Evolutionary conservation across 2,888 invertebrate genomes (phyloP).

Genomic region (Stratiomys singularior): DNA sequence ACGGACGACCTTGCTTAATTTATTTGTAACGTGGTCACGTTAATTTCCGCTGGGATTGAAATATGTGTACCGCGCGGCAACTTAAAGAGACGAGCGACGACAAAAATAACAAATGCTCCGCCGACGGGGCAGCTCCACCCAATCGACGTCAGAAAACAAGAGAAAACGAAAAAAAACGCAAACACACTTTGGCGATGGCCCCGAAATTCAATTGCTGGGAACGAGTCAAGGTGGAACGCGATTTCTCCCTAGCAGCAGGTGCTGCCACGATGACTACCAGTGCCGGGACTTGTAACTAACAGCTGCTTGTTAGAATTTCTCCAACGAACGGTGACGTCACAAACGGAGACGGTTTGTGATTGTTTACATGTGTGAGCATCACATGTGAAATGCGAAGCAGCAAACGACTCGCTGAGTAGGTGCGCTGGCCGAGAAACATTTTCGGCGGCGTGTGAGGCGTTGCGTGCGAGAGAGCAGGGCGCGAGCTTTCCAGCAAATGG

Average conservation of each 20-base stretch:
- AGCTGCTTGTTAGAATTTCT: constrained; percentile 9
- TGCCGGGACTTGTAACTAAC: constrained; percentile 43
- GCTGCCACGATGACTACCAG: constrained; percentile 51
- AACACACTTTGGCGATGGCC: background rate
- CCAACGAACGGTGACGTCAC: constrained; percentile 34
- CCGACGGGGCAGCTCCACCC: constrained; percentile 17
- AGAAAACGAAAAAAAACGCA: background rate
- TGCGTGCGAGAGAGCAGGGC: background rate
- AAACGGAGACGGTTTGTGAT: background rate
- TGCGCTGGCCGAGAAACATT: background rate
- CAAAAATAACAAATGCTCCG: background rate
- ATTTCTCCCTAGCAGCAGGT: constrained; percentile 42
- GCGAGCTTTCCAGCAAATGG: background rate
- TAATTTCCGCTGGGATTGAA: constrained; percentile 25
- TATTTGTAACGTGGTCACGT: constrained; percentile 33
- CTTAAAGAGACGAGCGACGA: background rate
- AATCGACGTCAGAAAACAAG: background rate
- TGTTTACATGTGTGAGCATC: constrained; percentile 1
- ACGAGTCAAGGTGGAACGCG: background rate
- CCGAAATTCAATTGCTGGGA: background rate
- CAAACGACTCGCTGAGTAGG: background rate
- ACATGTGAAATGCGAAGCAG: background rate
- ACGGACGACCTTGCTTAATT: constrained; percentile 41
- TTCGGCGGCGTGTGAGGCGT: background rate
- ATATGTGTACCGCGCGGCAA: background rate